These are phyloP conservation scores for Ceratina australensis DNA, from an alignment of 1,140 invertebrate species.

Conservation along the genomic window DNA sequence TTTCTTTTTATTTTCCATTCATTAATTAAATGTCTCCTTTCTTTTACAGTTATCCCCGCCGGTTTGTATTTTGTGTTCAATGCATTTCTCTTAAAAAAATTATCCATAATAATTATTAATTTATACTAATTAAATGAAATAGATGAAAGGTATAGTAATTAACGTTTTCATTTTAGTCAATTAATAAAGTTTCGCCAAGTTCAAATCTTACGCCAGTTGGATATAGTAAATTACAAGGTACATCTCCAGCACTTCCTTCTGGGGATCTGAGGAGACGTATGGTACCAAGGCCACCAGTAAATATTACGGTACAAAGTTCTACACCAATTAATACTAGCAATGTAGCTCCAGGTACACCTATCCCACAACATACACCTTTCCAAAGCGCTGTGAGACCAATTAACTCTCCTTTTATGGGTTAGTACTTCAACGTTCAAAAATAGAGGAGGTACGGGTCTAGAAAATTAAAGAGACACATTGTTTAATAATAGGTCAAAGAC, in stretches of 20 bases:
- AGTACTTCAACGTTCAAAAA: slow-evolving; percentile 67
- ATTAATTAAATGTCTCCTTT: slow-evolving; percentile 43
- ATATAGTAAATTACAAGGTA: slow-evolving; percentile 59
- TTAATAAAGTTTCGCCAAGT: slow-evolving; percentile 37
- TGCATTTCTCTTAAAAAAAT: neutral
- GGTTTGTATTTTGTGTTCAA: slow-evolving; percentile 49
- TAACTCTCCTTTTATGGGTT: slow-evolving; percentile 59
- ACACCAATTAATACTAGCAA: slow-evolving; percentile 27
- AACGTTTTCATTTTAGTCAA: slow-evolving; percentile 56
- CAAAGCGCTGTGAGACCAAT: slow-evolving; percentile 59
- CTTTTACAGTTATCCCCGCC: slow-evolving; percentile 65
- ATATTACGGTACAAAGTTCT: slow-evolving; percentile 45
- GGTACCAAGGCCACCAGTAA: slow-evolving; percentile 57
- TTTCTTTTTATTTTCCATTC: slow-evolving; percentile 11
- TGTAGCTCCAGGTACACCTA: slow-evolving; percentile 38
- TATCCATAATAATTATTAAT: neutral
- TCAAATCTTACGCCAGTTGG: slow-evolving; percentile 66
- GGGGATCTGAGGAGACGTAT: slow-evolving; percentile 71
- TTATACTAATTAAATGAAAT: neutral
- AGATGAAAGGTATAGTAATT: slow-evolving; percentile 1
- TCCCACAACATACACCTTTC: slow-evolving; percentile 55
- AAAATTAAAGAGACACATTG: slow-evolving; percentile 32
- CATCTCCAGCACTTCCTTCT: slow-evolving; percentile 46
- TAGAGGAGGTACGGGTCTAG: neutral
- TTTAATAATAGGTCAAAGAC: slow-evolving; percentile 22